phyloP scores from a whole-genome alignment of 2,888 invertebrate species.

The Brachycybe producta region DNA sequence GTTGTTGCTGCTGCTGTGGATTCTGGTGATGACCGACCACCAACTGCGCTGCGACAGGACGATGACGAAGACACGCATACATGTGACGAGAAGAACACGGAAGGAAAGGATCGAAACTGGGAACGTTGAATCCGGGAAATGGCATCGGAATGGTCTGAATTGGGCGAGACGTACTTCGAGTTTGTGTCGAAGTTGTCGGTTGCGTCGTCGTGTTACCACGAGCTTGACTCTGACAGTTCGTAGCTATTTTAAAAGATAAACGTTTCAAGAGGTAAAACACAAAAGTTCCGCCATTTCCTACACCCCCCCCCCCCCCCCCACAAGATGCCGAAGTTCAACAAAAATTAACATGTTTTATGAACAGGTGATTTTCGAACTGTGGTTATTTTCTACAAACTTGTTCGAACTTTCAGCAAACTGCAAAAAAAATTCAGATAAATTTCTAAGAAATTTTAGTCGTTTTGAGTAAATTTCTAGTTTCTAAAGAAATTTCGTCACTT shows the following conservation, averaged over 20 bases:
- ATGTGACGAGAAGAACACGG: constrained; percentile 49
- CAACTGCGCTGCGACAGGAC: background rate
- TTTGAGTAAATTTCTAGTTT: too few relatives aligned
- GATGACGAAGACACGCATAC: background rate
- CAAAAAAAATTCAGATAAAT: too few relatives aligned
- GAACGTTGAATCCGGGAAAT: constrained; percentile 19
- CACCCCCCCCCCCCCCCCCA: too few relatives aligned
- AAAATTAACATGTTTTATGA: too few relatives aligned
- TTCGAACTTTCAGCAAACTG: too few relatives aligned
- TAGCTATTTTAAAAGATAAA: constrained; percentile 12
- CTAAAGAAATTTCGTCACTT: too few relatives aligned
- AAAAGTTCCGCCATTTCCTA: too few relatives aligned
- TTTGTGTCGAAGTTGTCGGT: constrained; percentile 56
- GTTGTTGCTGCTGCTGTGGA: background rate
- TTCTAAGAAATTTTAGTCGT: too few relatives aligned
- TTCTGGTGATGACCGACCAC: background rate
- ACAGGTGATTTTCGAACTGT: too few relatives aligned
- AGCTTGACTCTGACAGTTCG: constrained; percentile 36
- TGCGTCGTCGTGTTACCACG: constrained; percentile 52
- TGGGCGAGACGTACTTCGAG: constrained; percentile 52
- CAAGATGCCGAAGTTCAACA: too few relatives aligned
- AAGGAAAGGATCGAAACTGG: constrained; percentile 49
- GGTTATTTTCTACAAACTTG: too few relatives aligned
- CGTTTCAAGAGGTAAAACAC: constrained; percentile 3
- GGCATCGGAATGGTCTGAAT: constrained; percentile 42